Percentiles rank a stretch among this genome's conserved stretches.
Conservation (phyloP, 1,140 invertebrate species). For the Psilanteris sp. region DNA sequence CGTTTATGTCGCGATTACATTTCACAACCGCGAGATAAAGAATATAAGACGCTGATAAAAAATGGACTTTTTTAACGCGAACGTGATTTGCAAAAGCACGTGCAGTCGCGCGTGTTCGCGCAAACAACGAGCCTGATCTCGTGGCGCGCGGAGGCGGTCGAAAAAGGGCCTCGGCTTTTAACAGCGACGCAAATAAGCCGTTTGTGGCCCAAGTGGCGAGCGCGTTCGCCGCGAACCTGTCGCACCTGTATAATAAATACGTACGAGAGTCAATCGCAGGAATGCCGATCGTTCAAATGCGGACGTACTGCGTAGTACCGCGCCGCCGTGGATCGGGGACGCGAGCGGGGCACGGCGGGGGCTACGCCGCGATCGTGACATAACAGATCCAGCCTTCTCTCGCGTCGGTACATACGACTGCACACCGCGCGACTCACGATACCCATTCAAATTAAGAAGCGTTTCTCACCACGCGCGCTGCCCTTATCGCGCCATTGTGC, state of each 20-base stretch:
- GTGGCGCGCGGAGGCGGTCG: slow-evolving; percentile 16
- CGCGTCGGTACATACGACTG: slow-evolving; percentile 24
- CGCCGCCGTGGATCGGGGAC: slow-evolving; percentile 27
- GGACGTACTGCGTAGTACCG: slow-evolving; percentile 60
- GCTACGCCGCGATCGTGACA: slow-evolving; percentile 48
- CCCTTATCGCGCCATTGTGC: not conserved
- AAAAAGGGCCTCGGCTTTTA: slow-evolving; percentile 20
- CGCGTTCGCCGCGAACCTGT: slow-evolving; percentile 16
- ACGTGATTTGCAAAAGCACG: slow-evolving; percentile 3
- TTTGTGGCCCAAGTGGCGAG: slow-evolving; percentile 7
- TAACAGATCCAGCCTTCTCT: slow-evolving; percentile 53
- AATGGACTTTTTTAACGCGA: not conserved
- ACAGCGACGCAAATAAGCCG: slow-evolving; percentile 41
- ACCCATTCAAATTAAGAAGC: slow-evolving; percentile 33
- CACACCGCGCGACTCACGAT: slow-evolving; percentile 22
- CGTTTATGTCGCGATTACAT: no score
- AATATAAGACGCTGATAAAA: not conserved
- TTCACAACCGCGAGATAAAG: no score
- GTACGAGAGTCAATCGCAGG: slow-evolving; percentile 57
- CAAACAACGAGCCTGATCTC: slow-evolving; percentile 7
- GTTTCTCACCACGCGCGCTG: slow-evolving; percentile 8
- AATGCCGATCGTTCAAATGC: slow-evolving; percentile 62
- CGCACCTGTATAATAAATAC: slow-evolving; percentile 50
- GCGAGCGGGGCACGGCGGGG: slow-evolving; percentile 18
- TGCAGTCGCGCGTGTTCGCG: slow-evolving; percentile 11